Base-by-base conservation (phyloP, 2,888 invertebrate genomes). In the Leucophenga maculata region DNA sequence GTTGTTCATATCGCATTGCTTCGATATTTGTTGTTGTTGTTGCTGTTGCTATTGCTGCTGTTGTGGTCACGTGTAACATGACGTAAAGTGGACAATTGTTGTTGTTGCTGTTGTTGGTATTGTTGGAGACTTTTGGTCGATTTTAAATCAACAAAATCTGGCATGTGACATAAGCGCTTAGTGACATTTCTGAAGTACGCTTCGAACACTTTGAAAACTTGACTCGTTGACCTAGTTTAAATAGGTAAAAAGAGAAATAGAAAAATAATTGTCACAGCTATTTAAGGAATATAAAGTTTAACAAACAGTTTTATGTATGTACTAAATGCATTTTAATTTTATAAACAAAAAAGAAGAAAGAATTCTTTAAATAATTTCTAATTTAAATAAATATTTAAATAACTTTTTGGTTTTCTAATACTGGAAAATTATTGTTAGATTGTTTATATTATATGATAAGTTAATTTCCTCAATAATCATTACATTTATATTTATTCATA, bases 111-210 rank as follows among this genome's bases (percentile, higher is more conserved):
- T 18, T 59, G 59, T 32, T 59, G 59, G n/a, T 32, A n/a, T 57
- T 26, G 26, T n/a, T n/a, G 46, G 54, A 18, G 9, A 54, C 11
- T 55, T n/a, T 55, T 18, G 11, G 3, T 18, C 50, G n/a, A 13
- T 50, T 18, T 50, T 16, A 8, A 50, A 6, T 50, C 16, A 50
- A 18, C 13, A 50, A 50, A 50, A 50, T 50, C 55, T 55, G 26
- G 55, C 55, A 55, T 55, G 55, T 55, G 55, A 55, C 55, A 55
- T 55, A 55, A 55, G 55, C 20, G 55, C 55, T 55, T 55, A 55
- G 26, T 55, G 55, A 55, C 55, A 55, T 55, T 13, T 55, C 14
- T 55, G 26, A 55, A 55, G 55, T 55, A 14, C 22, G 14, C 14
- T 55, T 20, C 11, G 26, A 20, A 14, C 26, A 26, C 55, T n/a